These are phyloP conservation scores for Anas platyrhynchos DNA, from an alignment of 2,113 vertebrate genomes.

Conservation along the genomic window DNA sequence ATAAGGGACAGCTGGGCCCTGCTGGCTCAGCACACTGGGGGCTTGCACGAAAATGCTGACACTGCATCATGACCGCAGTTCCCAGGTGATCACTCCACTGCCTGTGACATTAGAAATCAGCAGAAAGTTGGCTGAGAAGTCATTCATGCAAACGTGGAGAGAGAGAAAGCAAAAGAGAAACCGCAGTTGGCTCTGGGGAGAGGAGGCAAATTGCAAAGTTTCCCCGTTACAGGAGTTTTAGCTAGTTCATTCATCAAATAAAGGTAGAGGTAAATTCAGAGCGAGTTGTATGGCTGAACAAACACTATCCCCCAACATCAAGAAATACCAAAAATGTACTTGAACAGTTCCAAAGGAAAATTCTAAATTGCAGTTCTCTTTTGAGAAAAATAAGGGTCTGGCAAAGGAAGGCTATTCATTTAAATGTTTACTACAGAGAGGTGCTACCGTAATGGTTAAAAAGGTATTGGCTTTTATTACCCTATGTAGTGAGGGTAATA, in stretches of 20 bases:
- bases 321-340: neutral
- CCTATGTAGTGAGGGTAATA: neutral
- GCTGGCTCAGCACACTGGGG: constrained; percentile 68
- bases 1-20: constrained; percentile 56
- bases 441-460: neutral
- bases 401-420: neutral
- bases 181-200: neutral
- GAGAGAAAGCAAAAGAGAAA: neutral
- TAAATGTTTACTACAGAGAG: neutral
- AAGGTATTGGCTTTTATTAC: neutral
- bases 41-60: constrained; percentile 50
- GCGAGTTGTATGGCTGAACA: neutral
- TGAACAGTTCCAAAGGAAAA: neutral
- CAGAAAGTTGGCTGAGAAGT: constrained; percentile 35
- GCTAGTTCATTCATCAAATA: neutral
- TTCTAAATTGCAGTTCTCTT: neutral
- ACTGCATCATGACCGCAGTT: neutral
- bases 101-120: constrained; percentile 53
- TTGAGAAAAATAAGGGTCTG: neutral
- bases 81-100: constrained; percentile 61
- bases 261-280: neutral
- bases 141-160: constrained; percentile 18
- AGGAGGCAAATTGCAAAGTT: neutral
- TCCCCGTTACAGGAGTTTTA: neutral
- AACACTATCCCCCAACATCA: fast-evolving